Base-by-base conservation (phyloP, 2,113 vertebrate genomes). In the Tragelaphus imberbis region DNA sequence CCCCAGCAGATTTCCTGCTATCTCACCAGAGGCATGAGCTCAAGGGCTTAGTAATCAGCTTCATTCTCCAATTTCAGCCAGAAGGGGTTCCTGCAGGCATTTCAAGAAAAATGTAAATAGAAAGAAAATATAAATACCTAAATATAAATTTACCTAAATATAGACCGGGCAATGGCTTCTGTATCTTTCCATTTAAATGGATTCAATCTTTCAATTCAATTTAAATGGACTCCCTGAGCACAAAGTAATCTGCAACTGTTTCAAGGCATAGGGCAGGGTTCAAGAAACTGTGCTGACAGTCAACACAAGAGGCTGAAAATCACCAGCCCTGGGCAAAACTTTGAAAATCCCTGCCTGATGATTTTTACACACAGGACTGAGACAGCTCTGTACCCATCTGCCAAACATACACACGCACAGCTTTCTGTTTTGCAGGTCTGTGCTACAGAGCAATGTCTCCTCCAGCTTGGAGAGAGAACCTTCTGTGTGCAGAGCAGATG, bases 11-110 rank as follows among this genome's bases (percentile, higher is more conserved):
- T 44, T 56, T 40, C 7, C 75, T 33, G 47, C 61, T 23, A 56
- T 47, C 55, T 40, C 33, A 95, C 36, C 19, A 77, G 49, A 63
- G 44, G 9, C 59, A n/a, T 3, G 30, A 47, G 40, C 12, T 33
- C 40, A 7, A 56, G 44, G 33, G 65, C 51, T 80, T 44, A 33
- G n/a, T 2, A 28, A 55, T 8, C 16, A 44, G 40, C 40, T 40
- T 79, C 30, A 36, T n/a, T 59, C 77, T 88, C 93, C 85, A 44
- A 75, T 61, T 49, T 80, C n/a, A 63, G 86, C 80, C 80, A 84
- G 79, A 88, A 93, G 21, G 53, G 75, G 36, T 77, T 51, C 59
- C 59, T 36, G 59, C 1, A 53, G 7, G 44, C 58, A 77, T 47
- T 81, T 93, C 95, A 71, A 81, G n/a, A 68, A 86, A 93, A 84